Base-by-base conservation (phyloP, 2,888 invertebrate species). In the Drosophila infuscata region DNA sequence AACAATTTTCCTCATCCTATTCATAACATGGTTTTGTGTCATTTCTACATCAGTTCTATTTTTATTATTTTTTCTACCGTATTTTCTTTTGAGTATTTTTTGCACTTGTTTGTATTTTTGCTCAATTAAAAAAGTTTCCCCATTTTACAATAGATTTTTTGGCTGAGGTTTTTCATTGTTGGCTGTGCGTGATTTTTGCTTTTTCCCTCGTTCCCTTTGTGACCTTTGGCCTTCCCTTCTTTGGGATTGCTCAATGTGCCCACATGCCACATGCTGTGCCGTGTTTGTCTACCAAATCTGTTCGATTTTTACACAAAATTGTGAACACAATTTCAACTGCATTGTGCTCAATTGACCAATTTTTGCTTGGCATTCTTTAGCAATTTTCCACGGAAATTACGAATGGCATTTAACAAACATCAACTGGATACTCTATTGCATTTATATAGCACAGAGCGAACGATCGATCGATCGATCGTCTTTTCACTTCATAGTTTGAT, bases 41-140 rank as follows among this genome's bases (percentile, higher is more conserved):
- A 43, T 49, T 61, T 38, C 52, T 54, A 17, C 33, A 59, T 46
- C 20, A 17, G 51, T 64, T 33, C 54, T 61, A 12, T 52, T 54
- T 30, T 62, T 57, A 49, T 53, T 41, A 35, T 59, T 25, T 35
- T 25, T 64, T 41, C 36, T 64, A 20, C 8, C 15, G 7, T 49
- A 29, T 69, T 59, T 68, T 38, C 30, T 48, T 43, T 66, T 52
- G 43, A 46, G 38, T 65, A 69, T 80, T 89, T 89, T 89, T 85
- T 85, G 56, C 85, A 86, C 85, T 86, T 86, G 85, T 88, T 86
- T 86, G 89, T 86, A 89, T 89, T 89, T 89, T 81, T 70, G 88
- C 90, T 86, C 90, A 89, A 86, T 86, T 86, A 89, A 89, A 89
- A 83, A 72, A 81, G 78, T 86, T 78, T 58, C 59, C 17, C 41